A percentile compares a stretch with the other conserved stretches of the same genome.
Evolutionary conservation across 2,797 vertebrate genomes (phyloP).

Genomic region (Gorsachius magnificus): DNA sequence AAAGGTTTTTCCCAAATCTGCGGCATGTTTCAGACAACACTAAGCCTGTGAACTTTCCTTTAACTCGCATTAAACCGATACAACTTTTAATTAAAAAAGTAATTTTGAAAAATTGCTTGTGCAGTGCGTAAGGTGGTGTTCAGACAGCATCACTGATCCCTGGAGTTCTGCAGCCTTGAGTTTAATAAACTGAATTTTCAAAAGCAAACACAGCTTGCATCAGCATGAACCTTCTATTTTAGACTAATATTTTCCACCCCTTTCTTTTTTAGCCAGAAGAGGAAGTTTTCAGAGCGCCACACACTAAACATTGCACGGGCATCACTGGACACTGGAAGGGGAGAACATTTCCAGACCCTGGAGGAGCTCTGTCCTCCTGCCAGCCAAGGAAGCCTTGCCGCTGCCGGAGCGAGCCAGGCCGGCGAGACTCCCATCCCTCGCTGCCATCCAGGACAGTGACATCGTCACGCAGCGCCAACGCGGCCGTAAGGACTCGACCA

Average conservation of each 20-base stretch:
- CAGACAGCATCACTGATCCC: slow-evolving; percentile 62
- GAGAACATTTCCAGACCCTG: not conserved
- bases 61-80: slow-evolving; percentile 53
- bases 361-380: not conserved
- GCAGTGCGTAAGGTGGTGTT: slow-evolving; percentile 27
- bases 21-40: not conserved
- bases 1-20: not conserved
- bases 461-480: not conserved
- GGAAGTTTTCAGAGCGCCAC: not conserved
- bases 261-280: not conserved
- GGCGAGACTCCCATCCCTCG: not conserved
- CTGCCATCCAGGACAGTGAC: not conserved
- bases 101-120: slow-evolving; percentile 67
- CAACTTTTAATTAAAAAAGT: slow-evolving; percentile 74
- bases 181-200: slow-evolving; percentile 71
- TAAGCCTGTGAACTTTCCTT: slow-evolving; percentile 34
- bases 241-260: not conserved
- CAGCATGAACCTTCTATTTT: slow-evolving; percentile 17
- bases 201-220: slow-evolving; percentile 68
- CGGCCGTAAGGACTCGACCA: not conserved
- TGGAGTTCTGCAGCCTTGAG: slow-evolving; percentile 58
- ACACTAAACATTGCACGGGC: rapidly evolving
- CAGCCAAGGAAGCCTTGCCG: not conserved
- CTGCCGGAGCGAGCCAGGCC: not conserved
- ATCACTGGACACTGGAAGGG: not conserved